Evolutionary conservation across 2,797 vertebrate species (phyloP), one percentile per base, ranked within the genome.

Genomic region (Coracias cyanogaster): DNA sequence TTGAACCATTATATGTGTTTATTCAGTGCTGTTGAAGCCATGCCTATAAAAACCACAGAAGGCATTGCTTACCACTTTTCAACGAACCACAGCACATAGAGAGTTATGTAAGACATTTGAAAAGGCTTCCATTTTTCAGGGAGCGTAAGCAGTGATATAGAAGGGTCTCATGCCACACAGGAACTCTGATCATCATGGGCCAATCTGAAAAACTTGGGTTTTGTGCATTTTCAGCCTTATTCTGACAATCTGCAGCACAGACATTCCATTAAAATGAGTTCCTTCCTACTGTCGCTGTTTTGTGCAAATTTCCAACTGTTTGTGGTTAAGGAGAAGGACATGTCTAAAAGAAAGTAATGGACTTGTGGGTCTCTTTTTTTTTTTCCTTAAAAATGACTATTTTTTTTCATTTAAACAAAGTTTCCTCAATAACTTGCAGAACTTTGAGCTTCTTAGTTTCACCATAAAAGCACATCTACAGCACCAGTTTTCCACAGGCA

Each of bases 191-290:
- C 24, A 9, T 4, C 3, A 3, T 4, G 15, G 67, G 49, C 29
- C 19, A 17, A 37, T 43, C 76, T 54, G 51, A 48, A 60, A 91
- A 91, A 45, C 16, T 8, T 24, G 29, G 3, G 2, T 87, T 89
- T 86, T 85, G 39, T 73, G 25, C 20, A 3, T 89, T 84, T 93
- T 35, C 49, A 83, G n/a, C 57, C 28, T 93, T 12, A 11, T 58
- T 88, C 57, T 77, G 72, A 21, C 80, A 67, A 57, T 82, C 78
- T 92, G 79, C 60, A 88, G 49, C 2, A 17, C 84, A 96, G 96
- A 93, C 94, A 94, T 97, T 96, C 94, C 93, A 86, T 88, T 93
- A 51, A 86, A 95, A 90, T 94, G 80, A 96, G 80, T 88, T 94
- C 62, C 80, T 94, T 93, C 89, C 87, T 93, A 66, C 69, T 91